These are phyloP conservation scores for Metallyticus violacea DNA, from an alignment of 2,888 invertebrate species.

Conservation along the genomic window DNA sequence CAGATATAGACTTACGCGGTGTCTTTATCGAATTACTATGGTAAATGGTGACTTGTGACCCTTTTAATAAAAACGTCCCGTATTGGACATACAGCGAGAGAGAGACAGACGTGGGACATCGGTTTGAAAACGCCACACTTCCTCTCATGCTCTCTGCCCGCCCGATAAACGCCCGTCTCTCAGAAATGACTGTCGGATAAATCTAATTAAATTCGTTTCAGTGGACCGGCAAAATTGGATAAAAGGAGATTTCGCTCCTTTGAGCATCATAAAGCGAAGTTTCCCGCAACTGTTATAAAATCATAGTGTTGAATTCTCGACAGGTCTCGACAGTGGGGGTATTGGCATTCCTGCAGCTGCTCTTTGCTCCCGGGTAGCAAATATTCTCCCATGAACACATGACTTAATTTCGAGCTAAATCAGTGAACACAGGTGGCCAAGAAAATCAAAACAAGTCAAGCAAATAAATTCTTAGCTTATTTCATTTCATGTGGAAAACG, in stretches of 20 bases:
- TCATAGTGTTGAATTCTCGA: too few species aligned
- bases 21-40: too few species aligned
- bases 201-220: neutral
- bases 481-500: too few species aligned
- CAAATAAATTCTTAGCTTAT: too few species aligned
- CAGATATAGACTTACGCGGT: too few species aligned
- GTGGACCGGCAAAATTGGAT: neutral
- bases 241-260: neutral
- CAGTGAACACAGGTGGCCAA: neutral
- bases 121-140: neutral
- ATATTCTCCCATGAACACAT: neutral
- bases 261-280: neutral
- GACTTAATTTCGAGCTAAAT: neutral
- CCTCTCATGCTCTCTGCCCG: neutral
- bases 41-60: too few species aligned
- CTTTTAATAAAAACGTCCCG: too few species aligned
- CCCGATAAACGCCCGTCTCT: neutral
- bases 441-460: neutral
- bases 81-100: too few species aligned
- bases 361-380: neutral
- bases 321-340: too few species aligned
- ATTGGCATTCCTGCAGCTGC: neutral
- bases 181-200: neutral
- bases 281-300: neutral
- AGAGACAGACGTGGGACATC: too few species aligned